Percentiles rank a stretch among this genome's conserved stretches.
These are phyloP conservation scores for Cossypha polioptera DNA, from an alignment of 2,797 vertebrate species.

Conservation along the genomic window DNA sequence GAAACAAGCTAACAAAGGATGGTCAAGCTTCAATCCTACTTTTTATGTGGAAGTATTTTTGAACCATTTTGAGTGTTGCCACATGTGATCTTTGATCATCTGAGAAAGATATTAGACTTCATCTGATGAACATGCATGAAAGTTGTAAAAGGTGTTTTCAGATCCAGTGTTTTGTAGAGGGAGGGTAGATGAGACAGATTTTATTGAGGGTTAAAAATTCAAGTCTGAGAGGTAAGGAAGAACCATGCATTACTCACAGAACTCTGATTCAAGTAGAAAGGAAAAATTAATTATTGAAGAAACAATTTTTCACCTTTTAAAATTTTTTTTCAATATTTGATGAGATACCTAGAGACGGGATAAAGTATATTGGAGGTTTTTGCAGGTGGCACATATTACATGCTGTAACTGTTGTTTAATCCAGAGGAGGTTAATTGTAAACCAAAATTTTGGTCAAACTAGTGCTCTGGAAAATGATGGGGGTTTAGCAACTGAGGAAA, in stretches of 20 bases:
- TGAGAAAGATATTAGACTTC: not conserved
- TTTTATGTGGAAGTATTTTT: not conserved
- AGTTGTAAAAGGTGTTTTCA: not conserved
- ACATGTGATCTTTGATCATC: not conserved
- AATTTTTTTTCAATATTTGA: not conserved
- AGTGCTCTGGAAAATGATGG: not conserved
- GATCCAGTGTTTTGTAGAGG: not conserved
- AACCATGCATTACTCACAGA: not conserved
- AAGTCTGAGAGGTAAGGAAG: not conserved
- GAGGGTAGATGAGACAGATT: not conserved
- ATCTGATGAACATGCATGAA: not conserved
- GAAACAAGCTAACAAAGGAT: not conserved
- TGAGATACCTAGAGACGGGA: not conserved
- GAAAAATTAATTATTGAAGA: not conserved
- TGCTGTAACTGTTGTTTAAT: not conserved
- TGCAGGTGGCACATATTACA: not conserved
- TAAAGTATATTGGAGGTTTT: not conserved
- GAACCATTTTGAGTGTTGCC: not conserved
- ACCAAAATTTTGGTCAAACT: not conserved
- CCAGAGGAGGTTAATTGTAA: not conserved
- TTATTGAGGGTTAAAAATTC: not conserved
- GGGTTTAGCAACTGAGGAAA: not conserved
- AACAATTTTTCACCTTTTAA: not conserved
- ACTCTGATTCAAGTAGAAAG: not conserved
- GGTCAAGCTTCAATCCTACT: accelerated